These are phyloP conservation scores for Drosophila birchii DNA, from an alignment of 2,888 invertebrate species.

Conservation along the genomic window DNA sequence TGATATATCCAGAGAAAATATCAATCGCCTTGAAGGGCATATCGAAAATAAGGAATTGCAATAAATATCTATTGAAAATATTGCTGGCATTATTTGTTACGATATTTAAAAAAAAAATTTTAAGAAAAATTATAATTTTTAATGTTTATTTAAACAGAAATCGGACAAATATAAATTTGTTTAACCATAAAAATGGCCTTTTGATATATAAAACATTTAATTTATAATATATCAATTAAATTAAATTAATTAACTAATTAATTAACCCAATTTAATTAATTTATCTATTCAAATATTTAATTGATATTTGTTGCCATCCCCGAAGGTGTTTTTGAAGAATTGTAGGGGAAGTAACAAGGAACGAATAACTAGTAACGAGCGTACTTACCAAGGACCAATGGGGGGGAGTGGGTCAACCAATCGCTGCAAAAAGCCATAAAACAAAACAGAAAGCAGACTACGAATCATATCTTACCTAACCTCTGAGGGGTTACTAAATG, in stretches of 20 bases:
- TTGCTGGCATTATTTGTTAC: background rate
- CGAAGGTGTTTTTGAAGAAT: constrained; percentile 15
- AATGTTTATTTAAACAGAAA: background rate
- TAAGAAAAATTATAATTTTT: background rate
- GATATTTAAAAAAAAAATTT: too few species aligned
- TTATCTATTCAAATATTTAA: too few species aligned
- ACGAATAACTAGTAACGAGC: constrained; percentile 55
- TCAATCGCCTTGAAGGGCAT: constrained; percentile 1
- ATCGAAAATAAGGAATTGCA: constrained; percentile 6
- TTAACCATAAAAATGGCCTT: background rate
- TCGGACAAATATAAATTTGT: background rate
- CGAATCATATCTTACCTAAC: constrained; percentile 72
- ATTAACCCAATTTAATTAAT: too few species aligned
- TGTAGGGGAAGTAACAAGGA: constrained; percentile 30
- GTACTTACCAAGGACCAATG: constrained; percentile 59
- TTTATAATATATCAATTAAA: too few species aligned
- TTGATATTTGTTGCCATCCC: constrained; percentile 13
- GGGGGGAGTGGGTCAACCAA: constrained; percentile 27
- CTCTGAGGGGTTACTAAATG: constrained; percentile 42
- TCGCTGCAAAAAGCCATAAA: constrained; percentile 69
- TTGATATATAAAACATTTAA: background rate
- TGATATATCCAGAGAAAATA: background rate
- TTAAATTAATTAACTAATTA: too few species aligned
- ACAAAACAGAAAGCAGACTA: constrained; percentile 55
- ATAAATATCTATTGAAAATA: constrained; percentile 9